A percentile compares a stretch with the other conserved stretches of the same genome.
phyloP scores from a whole-genome alignment of 2,113 vertebrate genomes.

The Phodopus roborovskii region DNA sequence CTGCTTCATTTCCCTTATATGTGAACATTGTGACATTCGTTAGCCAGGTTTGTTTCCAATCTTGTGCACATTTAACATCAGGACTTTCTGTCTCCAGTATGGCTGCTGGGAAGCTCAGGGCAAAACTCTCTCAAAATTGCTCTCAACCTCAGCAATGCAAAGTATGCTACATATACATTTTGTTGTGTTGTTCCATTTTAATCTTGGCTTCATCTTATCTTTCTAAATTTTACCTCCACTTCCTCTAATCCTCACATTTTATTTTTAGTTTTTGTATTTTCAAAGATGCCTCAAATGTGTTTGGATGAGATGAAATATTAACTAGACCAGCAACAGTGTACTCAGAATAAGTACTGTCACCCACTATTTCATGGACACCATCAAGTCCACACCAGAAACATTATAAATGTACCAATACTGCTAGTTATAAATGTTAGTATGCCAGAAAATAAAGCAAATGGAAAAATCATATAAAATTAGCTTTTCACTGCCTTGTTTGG shows the following conservation, averaged over 20 bases:
- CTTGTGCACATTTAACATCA: background rate
- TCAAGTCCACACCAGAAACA: background rate
- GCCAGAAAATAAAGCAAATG: conserved; percentile 30
- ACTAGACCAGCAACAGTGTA: background rate
- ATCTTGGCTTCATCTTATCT: conserved; percentile 29
- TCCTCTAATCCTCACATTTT: background rate
- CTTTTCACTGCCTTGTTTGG: conserved; percentile 1
- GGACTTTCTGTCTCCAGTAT: background rate
- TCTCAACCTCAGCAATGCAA: background rate
- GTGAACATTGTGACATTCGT: background rate
- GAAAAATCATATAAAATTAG: conserved; percentile 38
- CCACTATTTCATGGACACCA: background rate
- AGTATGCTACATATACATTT: background rate
- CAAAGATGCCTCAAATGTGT: conserved; percentile 30
- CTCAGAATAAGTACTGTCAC: background rate
- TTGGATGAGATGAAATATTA: conserved; percentile 33
- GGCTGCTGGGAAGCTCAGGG: background rate
- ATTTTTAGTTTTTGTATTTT: conserved; percentile 33
- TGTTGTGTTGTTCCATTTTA: background rate
- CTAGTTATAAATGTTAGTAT: background rate
- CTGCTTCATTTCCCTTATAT: background rate
- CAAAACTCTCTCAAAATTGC: background rate
- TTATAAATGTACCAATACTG: background rate
- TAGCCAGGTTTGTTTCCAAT: background rate
- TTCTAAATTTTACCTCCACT: conserved; percentile 19